Evolutionary conservation across 1,140 invertebrate genomes (phyloP).

Genomic region (Drosophila subpulchrella): DNA sequence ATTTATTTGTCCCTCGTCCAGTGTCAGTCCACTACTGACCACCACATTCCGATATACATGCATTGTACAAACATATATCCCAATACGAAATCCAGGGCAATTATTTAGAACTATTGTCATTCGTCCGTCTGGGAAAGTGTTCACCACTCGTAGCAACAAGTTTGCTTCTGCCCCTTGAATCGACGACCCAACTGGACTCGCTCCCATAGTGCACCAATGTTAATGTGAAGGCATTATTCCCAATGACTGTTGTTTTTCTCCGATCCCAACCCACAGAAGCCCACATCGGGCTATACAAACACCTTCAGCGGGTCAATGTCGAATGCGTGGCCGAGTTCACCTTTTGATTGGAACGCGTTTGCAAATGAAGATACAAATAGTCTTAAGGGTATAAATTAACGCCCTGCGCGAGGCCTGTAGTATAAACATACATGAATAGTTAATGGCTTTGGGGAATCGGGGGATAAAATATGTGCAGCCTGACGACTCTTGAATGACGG

Average conservation of each 20-base stretch:
- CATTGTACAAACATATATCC: slow-evolving; percentile 3
- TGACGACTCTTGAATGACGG: slow-evolving; percentile 18
- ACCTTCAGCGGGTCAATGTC: slow-evolving; percentile 37
- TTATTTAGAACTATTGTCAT: slow-evolving; percentile 43
- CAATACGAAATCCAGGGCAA: slow-evolving; percentile 33
- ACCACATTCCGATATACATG: neutral
- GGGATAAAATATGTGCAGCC: slow-evolving; percentile 22
- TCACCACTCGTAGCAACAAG: slow-evolving; percentile 38
- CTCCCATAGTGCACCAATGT: slow-evolving; percentile 40
- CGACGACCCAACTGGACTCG: slow-evolving; percentile 13
- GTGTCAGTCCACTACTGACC: neutral
- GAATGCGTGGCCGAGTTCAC: slow-evolving; percentile 29
- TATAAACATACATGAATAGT: slow-evolving; percentile 50
- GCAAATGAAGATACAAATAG: slow-evolving; percentile 62
- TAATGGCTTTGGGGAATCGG: slow-evolving; percentile 14
- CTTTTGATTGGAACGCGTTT: slow-evolving; percentile 30
- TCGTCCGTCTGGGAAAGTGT: slow-evolving; percentile 23
- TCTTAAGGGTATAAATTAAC: slow-evolving; percentile 56
- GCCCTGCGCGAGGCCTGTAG: slow-evolving; percentile 24
- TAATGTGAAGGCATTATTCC: slow-evolving; percentile 34
- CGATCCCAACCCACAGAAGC: neutral
- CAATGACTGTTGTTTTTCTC: neutral
- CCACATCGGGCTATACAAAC: slow-evolving; percentile 15
- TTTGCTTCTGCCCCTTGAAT: slow-evolving; percentile 23
- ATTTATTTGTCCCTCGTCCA: slow-evolving; percentile 31